Evolutionary conservation across 2,797 vertebrate genomes (phyloP).

Genomic region (Dallia pectoralis): DNA sequence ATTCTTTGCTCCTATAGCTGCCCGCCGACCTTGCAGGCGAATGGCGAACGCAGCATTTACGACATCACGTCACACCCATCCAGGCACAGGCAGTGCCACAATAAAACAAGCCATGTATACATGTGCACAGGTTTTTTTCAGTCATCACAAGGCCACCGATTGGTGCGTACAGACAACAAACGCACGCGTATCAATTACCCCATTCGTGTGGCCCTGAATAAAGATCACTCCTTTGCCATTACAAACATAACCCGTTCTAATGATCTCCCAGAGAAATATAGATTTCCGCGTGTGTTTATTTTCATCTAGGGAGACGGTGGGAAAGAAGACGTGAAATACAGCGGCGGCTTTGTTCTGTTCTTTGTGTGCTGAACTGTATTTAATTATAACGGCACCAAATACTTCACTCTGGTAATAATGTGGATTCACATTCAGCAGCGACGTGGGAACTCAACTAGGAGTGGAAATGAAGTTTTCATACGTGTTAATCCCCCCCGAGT

Average conservation of each 20-base stretch:
- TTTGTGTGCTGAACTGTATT: constrained; percentile 35
- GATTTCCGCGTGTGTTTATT: background rate
- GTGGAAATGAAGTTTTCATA: constrained; percentile 75
- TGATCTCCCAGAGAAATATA: background rate
- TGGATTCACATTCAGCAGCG: constrained; percentile 11
- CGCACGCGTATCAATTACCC: background rate
- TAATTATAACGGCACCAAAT: constrained; percentile 39
- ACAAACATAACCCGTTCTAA: background rate
- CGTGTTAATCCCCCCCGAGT: constrained; percentile 71
- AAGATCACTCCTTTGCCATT: background rate
- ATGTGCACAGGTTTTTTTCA: background rate
- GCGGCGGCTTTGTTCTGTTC: constrained; percentile 15
- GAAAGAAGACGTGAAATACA: background rate
- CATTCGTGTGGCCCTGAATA: background rate
- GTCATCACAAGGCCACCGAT: background rate
- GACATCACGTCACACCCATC: background rate
- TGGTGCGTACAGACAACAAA: background rate
- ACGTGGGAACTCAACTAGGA: constrained; percentile 57
- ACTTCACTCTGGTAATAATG: constrained; percentile 36
- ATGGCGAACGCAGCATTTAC: background rate
- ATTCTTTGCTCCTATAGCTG: background rate
- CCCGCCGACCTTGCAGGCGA: background rate
- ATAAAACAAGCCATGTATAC: background rate
- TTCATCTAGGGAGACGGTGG: background rate
- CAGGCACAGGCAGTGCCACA: background rate